Base-by-base conservation (phyloP, 2,797 vertebrate species). In the Chromis chromis region DNA sequence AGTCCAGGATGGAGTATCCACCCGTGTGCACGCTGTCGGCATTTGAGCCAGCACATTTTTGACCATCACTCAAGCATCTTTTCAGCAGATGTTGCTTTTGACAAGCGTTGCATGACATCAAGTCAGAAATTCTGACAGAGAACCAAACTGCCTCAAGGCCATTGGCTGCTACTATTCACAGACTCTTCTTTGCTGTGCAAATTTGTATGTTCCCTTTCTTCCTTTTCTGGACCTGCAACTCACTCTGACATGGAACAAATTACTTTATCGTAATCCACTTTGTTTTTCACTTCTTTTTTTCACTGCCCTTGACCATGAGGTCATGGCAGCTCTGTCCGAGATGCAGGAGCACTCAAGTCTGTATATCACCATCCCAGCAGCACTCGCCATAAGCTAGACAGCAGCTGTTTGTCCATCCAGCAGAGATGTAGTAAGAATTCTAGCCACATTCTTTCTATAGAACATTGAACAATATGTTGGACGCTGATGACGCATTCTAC, bases 11-110 rank as follows among this genome's bases (percentile, higher is more conserved):
- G 22, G 70, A 87, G 78, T 61, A 70, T 48, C 70, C 33, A 56
- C 67, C 87, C 61, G 17, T 67, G 86, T 77, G 74, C 74, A 67
- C 55, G 84, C 79, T 88, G 87, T 89, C 90, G 83, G 88, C 60
- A 46, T 92, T 87, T 70, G 76, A 17, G 90, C 91, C 91, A 93
- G 86, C 80, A 92, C 90, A 92, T 91, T 91, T 93, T 92, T 92
- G 91, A 93, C 80, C 80, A 87, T 92, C 92, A 91, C 91, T 94
- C 91, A 82, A 92, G 91, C 91, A 94, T 94, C 92, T 92, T 93
- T 92, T 83, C 88, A 90, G 86, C 92, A 93, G 90, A 94, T 94
- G 93, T 92, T 91, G 90, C 85, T 89, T 81, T 75, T 88, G 89
- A 93, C 86, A 88, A 93, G 86, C 80, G 2, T 91, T 74, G 89